Conservation (phyloP, 2,888 invertebrate genomes). For the Chymomyza procnemis region DNA sequence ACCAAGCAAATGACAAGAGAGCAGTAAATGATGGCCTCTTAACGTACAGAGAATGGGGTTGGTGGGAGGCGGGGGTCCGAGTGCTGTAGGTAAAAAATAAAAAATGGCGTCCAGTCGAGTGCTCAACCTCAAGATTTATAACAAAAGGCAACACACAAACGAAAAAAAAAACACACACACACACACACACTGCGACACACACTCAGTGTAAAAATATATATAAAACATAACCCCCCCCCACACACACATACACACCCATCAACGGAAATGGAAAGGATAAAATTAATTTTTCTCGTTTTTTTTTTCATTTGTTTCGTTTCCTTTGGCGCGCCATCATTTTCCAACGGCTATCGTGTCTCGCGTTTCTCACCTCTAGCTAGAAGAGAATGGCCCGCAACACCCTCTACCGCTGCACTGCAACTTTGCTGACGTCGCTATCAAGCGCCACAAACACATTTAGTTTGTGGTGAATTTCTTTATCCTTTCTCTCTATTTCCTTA, state of each 20-base stretch:
- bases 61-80: neutral
- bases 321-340: constrained; percentile 30
- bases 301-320: constrained; percentile 40
- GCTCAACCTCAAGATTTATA: constrained; percentile 65
- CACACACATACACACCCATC: constrained; percentile 12
- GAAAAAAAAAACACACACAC: constrained; percentile 22
- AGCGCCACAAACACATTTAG: constrained; percentile 59
- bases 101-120: constrained; percentile 52
- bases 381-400: neutral
- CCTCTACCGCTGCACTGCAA: neutral
- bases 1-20: constrained; percentile 47
- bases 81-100: constrained; percentile 44
- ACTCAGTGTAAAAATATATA: neutral
- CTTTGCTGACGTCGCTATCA: constrained; percentile 44
- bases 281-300: constrained; percentile 56
- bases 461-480: constrained; percentile 57
- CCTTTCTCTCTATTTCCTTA: constrained; percentile 22
- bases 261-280: constrained; percentile 58
- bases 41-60: neutral
- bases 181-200: constrained; percentile 10
- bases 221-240: too few relatives aligned
- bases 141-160: constrained; percentile 36
- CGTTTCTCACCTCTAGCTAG: constrained; percentile 30
- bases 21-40: too few relatives aligned
- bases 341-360: constrained; percentile 9